Evolutionary conservation across 2,797 vertebrate genomes (phyloP), one percentile per base, ranked within the genome.

Genomic region (Kryptolebias ocellatus): DNA sequence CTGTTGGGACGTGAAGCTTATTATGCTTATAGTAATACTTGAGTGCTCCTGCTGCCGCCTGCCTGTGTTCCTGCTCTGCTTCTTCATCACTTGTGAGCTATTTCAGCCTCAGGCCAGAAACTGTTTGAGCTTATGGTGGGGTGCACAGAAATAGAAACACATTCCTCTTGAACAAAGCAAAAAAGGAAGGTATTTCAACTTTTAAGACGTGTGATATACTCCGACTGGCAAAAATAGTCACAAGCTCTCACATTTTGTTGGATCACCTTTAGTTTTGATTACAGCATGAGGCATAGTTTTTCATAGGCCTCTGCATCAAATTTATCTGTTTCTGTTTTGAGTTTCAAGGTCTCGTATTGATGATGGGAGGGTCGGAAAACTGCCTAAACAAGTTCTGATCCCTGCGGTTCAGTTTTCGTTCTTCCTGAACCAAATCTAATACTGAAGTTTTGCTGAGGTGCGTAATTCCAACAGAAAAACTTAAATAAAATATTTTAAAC

Each of bases 1-100:
- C 10, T 64, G 28, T n/a, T 39, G 46, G 31, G 64, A 64, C 64
- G 53, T 34, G 57, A 75, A 54, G 70, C 57, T 69, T 64, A 70
- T 72, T 70, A 53, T 44, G 28, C 57, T 59, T 29, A 24, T 9
- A 69, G 46, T 46, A 29, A 59, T 64, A 47, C 31, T 67, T 62
- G 27, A 44, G 42, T 76, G 61, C 66, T 54, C 61, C 69, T 73
- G 39, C 64, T 73, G 64, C 51, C 60, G 63, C 46, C 29, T 60
- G 10, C 46, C 62, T 61, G 4, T 55, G 57, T 59, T 70, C 20
- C 18, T 53, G 49, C 60, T 76, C 66, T 84, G 62, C 61, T 64
- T 60, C 63, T 53, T 67, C 66, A 58, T 77, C 50, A 53, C 44
- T 55, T 9, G 29, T 70, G 39, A 67, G 34, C 62, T 45, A 46